These are phyloP conservation scores for Anas platyrhynchos DNA, from an alignment of 2,113 vertebrate species.

Conservation along the genomic window DNA sequence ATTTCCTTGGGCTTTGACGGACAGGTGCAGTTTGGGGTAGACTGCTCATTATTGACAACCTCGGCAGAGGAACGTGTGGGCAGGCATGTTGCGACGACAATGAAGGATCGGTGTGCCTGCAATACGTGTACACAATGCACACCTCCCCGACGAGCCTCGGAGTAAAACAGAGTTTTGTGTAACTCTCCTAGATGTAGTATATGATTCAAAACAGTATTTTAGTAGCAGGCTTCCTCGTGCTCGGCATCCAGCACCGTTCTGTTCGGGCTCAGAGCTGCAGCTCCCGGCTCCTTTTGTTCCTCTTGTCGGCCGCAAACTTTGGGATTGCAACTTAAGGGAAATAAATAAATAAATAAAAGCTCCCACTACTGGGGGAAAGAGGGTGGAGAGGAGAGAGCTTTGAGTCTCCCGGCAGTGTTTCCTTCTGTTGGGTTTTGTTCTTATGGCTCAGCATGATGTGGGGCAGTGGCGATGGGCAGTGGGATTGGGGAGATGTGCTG, in stretches of 20 bases:
- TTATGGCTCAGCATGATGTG: background rate
- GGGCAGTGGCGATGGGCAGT: background rate
- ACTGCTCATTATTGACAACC: background rate
- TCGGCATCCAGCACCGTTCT: background rate
- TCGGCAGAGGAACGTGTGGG: background rate
- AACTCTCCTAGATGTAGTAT: background rate
- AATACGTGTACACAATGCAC: background rate
- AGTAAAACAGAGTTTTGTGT: background rate
- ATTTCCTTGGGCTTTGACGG: conserved; percentile 1
- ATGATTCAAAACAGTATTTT: conserved; percentile 34
- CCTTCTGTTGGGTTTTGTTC: background rate
- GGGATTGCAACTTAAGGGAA: background rate
- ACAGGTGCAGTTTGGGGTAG: background rate
- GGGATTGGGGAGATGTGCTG: background rate
- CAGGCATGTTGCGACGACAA: background rate
- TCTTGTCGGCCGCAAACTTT: background rate
- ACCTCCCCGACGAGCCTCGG: background rate
- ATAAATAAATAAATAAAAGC: conserved; percentile 44
- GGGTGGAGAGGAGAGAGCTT: background rate
- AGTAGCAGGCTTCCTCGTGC: background rate
- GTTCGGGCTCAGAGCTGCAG: background rate
- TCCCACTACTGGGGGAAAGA: background rate
- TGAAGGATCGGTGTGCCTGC: background rate
- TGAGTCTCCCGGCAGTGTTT: background rate
- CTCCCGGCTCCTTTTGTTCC: background rate